Conservation (phyloP, 2,888 invertebrate genomes). For the Drosophila imparisetae region DNA sequence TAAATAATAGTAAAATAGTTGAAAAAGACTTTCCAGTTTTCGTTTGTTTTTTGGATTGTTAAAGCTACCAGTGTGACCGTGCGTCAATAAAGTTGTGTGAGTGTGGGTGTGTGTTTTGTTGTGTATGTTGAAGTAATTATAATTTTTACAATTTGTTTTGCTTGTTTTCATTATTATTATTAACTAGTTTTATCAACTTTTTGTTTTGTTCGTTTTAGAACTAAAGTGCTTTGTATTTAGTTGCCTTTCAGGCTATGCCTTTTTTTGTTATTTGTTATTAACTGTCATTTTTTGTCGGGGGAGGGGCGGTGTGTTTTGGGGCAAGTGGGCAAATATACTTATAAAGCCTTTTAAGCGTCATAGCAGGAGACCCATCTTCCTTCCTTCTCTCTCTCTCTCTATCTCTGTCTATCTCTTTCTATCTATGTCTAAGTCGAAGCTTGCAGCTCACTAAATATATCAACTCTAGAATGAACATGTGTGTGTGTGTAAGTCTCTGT, state of each 20-base stretch:
- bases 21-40: constrained; percentile 27
- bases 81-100: constrained; percentile 18
- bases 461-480: constrained; percentile 28
- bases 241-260: constrained; percentile 51
- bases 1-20: constrained; percentile 20
- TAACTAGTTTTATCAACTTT: constrained; percentile 25
- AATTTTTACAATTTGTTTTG: constrained; percentile 27
- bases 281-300: constrained; percentile 30
- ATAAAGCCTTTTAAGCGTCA: constrained; percentile 35
- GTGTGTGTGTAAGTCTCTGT: constrained; percentile 23
- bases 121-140: constrained; percentile 15
- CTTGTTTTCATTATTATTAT: constrained; percentile 5
- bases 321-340: constrained; percentile 15
- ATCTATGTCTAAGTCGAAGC: constrained; percentile 42
- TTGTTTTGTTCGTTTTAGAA: constrained; percentile 21
- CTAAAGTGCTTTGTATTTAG: constrained; percentile 34
- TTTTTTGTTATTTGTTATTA: constrained; percentile 5
- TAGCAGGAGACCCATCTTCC: constrained; percentile 12
- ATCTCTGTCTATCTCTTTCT: constrained; percentile 17
- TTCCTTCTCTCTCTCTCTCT: background rate
- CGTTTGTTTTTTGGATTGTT: constrained; percentile 15
- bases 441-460: constrained; percentile 51
- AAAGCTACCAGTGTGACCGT: constrained; percentile 50
- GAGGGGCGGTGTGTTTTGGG: background rate
- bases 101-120: constrained; percentile 1